Conservation (phyloP, 1,140 invertebrate genomes). For the Polypedilum vanderplanki region DNA sequence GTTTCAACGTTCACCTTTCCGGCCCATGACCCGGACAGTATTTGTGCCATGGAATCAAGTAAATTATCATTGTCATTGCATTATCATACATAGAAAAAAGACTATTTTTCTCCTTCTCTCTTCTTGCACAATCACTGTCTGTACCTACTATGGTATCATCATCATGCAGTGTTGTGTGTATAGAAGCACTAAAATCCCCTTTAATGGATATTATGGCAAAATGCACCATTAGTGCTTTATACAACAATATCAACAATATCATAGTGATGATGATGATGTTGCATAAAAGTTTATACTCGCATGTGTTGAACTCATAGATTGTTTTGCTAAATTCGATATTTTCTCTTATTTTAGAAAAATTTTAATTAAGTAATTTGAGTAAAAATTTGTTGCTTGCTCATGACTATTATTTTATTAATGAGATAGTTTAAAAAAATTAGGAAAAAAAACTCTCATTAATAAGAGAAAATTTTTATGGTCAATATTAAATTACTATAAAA, state of each 20-base stretch:
- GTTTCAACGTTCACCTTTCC: conserved; percentile 87
- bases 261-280: background rate
- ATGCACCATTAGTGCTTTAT: conserved; percentile 12
- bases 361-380: no score
- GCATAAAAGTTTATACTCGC: background rate
- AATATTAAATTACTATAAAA: no score
- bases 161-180: conserved; percentile 16
- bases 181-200: background rate
- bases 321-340: no score
- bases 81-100: background rate
- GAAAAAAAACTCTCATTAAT: no score
- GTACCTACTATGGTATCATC: background rate
- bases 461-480: no score
- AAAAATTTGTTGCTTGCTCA: no score
- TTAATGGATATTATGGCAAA: background rate
- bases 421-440: no score
- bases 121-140: background rate
- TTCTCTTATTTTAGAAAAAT: no score
- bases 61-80: conserved; percentile 15
- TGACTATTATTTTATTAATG: no score
- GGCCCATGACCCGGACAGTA: conserved; percentile 74
- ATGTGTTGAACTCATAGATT: no score
- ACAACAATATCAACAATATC: background rate
- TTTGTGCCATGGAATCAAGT: conserved; percentile 85
- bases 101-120: no score